Conservation (phyloP, 2,888 invertebrate genomes). For the Plebejus argus region DNA sequence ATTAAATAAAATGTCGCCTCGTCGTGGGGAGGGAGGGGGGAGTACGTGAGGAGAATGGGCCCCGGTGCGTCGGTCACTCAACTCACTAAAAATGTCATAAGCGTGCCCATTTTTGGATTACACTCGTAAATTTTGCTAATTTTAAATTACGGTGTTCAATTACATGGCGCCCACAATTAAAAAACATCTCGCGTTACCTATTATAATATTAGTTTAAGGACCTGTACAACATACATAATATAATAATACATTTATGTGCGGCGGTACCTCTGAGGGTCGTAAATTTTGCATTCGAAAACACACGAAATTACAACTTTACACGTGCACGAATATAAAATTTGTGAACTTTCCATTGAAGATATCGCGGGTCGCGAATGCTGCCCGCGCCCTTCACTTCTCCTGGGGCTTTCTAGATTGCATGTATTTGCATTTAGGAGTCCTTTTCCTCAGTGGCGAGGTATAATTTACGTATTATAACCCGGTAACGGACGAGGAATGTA, state of each 20-base stretch:
- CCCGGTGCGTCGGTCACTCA: conserved; percentile 50
- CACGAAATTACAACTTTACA: neutral
- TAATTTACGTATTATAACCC: neutral
- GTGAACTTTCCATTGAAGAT: neutral
- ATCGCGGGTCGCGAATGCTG: neutral
- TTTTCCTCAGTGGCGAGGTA: neutral
- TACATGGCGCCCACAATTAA: conserved; percentile 2
- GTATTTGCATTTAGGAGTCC: conserved; percentile 6
- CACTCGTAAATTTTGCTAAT: conserved; percentile 4
- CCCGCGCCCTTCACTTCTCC: neutral
- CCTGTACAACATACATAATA: neutral
- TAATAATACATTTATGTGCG: neutral
- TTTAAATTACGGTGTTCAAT: conserved; percentile 1
- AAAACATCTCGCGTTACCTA: neutral
- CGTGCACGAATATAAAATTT: neutral
- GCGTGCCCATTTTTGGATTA: conserved; percentile 25
- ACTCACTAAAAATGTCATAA: conserved; percentile 45
- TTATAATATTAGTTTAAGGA: neutral
- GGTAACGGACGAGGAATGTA: neutral
- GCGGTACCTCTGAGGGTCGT: neutral
- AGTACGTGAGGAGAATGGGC: conserved; percentile 65
- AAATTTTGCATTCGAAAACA: neutral
- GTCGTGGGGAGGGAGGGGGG: conserved; percentile 49
- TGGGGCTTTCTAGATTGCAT: neutral
- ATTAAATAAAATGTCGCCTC: conserved; percentile 76